Conservation (phyloP, 2,888 invertebrate genomes). For the Eupelmus urozonus region DNA sequence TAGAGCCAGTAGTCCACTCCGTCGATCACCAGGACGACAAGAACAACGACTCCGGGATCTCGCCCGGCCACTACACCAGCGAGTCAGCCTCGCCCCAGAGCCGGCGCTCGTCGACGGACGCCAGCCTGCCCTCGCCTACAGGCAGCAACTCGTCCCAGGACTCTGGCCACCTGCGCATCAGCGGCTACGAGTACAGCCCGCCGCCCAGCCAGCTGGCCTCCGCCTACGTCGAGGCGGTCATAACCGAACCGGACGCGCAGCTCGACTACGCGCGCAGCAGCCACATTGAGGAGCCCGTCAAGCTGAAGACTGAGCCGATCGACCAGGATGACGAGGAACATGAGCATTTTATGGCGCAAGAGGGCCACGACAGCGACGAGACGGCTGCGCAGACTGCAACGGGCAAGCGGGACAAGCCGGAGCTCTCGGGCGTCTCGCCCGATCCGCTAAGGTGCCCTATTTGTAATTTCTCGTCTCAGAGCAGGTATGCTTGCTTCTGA, state of each 20-base stretch:
- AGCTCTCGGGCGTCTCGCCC: slow-evolving; percentile 23
- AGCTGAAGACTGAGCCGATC: neutral
- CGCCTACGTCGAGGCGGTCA: too few relatives aligned
- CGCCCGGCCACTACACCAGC: slow-evolving; percentile 70
- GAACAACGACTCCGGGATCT: slow-evolving; percentile 74
- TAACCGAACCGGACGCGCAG: too few relatives aligned
- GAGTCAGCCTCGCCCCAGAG: slow-evolving; percentile 67
- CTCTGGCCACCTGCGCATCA: slow-evolving; percentile 10
- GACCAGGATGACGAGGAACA: too few relatives aligned
- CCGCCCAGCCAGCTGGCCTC: slow-evolving; percentile 60
- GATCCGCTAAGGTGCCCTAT: slow-evolving; percentile 78
- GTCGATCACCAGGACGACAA: slow-evolving; percentile 49
- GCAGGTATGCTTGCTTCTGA: slow-evolving; percentile 68
- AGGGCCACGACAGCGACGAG: neutral
- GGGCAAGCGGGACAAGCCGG: neutral
- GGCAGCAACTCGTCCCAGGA: slow-evolving; percentile 50
- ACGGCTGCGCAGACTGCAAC: neutral
- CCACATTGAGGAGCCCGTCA: slow-evolving; percentile 58
- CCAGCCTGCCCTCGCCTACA: slow-evolving; percentile 65
- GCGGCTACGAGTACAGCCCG: slow-evolving; percentile 34
- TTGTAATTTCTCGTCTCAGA: slow-evolving; percentile 77
- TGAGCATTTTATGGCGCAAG: too few relatives aligned
- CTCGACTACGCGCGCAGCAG: slow-evolving; percentile 57
- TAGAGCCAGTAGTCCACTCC: too few relatives aligned
- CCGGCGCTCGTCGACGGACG: slow-evolving; percentile 65